phyloP scores from a whole-genome alignment of 2,797 vertebrate species.

The Karalla daura region DNA sequence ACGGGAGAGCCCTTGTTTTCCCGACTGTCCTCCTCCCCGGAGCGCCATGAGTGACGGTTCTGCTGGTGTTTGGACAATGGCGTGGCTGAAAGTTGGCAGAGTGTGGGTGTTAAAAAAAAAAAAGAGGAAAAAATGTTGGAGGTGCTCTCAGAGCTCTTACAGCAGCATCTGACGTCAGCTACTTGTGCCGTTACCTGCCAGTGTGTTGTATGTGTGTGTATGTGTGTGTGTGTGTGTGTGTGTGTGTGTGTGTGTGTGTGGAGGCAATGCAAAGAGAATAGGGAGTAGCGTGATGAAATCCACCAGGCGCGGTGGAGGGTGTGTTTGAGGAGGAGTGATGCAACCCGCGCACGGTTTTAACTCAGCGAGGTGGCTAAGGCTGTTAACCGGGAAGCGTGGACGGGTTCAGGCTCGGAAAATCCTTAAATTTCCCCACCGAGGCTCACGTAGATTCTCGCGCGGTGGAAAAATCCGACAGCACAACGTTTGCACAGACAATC shows the following conservation, averaged over 20 bases:
- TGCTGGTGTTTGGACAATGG: slow-evolving; percentile 72
- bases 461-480: background rate
- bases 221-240: slow-evolving; percentile 12
- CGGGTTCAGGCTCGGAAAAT: background rate
- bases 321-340: slow-evolving; percentile 23
- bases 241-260: slow-evolving; percentile 34
- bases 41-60: slow-evolving; percentile 54
- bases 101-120: slow-evolving; percentile 79
- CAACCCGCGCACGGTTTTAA: background rate
- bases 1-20: slow-evolving; percentile 55
- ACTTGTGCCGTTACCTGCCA: slow-evolving; percentile 69
- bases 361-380: background rate
- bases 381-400: background rate
- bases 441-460: too few species aligned
- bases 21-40: slow-evolving; percentile 44
- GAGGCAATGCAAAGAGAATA: slow-evolving; percentile 33
- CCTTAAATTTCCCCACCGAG: background rate
- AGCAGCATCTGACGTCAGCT: slow-evolving; percentile 73
- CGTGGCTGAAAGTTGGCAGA: slow-evolving; percentile 70
- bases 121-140: too few species aligned
- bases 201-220: slow-evolving; percentile 30
- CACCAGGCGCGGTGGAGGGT: slow-evolving; percentile 34
- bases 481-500: background rate
- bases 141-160: slow-evolving; percentile 67
- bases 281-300: slow-evolving; percentile 32